Conservation (phyloP, 2,113 vertebrate species). For the Meriones unguiculatus region DNA sequence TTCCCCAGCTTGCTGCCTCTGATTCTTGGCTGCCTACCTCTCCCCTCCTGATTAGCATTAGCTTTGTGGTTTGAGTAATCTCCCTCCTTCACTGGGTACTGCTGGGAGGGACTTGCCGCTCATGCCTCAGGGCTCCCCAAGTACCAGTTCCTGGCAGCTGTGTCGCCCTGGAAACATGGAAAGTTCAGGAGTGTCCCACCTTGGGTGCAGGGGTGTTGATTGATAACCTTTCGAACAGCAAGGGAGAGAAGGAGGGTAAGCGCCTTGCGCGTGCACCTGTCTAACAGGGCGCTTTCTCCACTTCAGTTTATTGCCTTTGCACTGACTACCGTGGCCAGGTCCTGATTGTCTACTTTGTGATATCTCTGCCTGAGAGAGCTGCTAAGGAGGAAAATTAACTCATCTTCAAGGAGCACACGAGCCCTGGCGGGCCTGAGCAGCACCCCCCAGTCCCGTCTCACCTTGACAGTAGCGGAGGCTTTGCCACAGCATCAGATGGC, state of each 20-base stretch:
- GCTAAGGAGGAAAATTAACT: neutral
- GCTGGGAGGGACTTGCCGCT: neutral
- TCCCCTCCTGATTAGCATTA: too few species aligned
- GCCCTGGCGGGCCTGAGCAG: accelerated
- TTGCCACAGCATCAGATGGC: accelerated
- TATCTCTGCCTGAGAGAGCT: neutral
- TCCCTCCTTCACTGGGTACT: neutral
- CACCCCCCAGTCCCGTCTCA: accelerated
- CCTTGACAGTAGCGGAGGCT: accelerated
- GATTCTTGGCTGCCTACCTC: accelerated
- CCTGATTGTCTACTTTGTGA: neutral
- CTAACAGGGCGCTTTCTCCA: accelerated
- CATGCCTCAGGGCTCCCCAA: accelerated
- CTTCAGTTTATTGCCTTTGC: neutral
- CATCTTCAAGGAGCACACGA: neutral
- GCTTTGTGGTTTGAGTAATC: neutral
- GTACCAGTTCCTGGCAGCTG: neutral
- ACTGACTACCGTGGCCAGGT: too few species aligned
- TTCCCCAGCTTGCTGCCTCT: neutral
- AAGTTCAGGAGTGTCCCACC: too few species aligned
- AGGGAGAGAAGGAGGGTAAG: accelerated
- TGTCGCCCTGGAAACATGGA: accelerated
- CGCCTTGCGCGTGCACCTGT: accelerated
- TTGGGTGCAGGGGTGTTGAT: accelerated
- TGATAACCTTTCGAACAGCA: neutral